Base-by-base conservation (phyloP, 2,797 vertebrate species). In the Anguilla marmorata region DNA sequence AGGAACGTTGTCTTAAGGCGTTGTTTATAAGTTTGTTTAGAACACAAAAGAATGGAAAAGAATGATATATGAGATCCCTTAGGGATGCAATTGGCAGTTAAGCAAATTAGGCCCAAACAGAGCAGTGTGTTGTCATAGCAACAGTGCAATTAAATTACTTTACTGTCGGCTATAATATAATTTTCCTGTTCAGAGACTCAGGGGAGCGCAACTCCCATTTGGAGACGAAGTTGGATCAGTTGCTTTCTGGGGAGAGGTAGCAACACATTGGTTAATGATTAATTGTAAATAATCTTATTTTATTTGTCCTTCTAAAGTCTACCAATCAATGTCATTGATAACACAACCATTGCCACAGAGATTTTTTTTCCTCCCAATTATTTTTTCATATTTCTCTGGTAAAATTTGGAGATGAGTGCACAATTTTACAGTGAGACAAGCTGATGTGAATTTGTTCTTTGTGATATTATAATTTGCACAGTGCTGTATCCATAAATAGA, bases 61-160 rank as follows among this genome's bases (percentile, higher is more conserved):
- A 91, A 91, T 89, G 88, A 91, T 91, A 90, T 90, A 90, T 89
- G 74, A 60, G 89, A 90, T 92, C 93, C 95, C 96, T 95, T 92
- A 87, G 95, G 95, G 96, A 96, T 93, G 93, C 91, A 91, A 88
- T 95, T 94, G 94, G 95, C 96, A 96, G 95, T 95, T 96, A 96
- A 96, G 96, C 95, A 96, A 96, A 97, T 97, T 96, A 96, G 96
- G 95, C 95, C 95, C 96, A 97, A 96, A 97, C 96, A 95, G 96
- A 97, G 95, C 95, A 94, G 94, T 93, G 76, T 90, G 96, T 97
- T 95, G 96, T 95, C 96, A 97, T 97, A 94, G 97, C 95, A 96
- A 98, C 97, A 93, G 92, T 89, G 94, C 96, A 96, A 96, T 97
- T 96, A 97, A 96, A 96, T 97, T 96, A 97, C 96, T 96, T 96